phyloP scores from a whole-genome alignment of 2,113 vertebrate genomes.

The Prunella fulvescens region DNA sequence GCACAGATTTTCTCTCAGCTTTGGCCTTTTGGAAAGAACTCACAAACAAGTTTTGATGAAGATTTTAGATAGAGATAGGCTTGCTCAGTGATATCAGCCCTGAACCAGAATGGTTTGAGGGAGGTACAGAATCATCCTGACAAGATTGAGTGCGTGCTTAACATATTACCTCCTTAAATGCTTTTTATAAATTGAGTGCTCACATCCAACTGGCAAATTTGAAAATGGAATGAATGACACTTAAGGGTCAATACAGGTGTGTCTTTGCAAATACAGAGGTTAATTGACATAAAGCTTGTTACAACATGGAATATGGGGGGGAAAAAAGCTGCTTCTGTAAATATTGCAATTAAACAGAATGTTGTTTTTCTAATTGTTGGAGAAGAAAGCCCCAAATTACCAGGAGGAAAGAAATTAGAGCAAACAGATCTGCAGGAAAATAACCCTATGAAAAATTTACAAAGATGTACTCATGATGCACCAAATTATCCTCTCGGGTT shows the following conservation, averaged over 20 bases:
- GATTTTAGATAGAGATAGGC: neutral
- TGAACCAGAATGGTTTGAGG: neutral
- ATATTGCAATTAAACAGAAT: conserved; percentile 45
- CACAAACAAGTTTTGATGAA: neutral
- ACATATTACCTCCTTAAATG: neutral
- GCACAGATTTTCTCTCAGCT: neutral
- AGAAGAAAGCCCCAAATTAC: conserved; percentile 27
- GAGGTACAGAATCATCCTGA: neutral
- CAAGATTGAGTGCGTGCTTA: neutral
- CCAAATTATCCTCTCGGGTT: conserved; percentile 16
- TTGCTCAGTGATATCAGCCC: neutral
- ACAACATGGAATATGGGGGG: neutral
- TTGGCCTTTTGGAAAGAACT: conserved; percentile 12
- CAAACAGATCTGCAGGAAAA: conserved; percentile 23
- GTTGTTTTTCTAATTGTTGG: conserved; percentile 50
- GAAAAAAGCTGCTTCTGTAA: conserved; percentile 15
- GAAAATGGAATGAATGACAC: neutral
- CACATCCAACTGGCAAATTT: neutral
- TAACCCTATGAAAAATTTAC: conserved; percentile 35
- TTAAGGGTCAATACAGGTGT: neutral
- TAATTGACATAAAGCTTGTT: neutral
- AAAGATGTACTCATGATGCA: conserved; percentile 7
- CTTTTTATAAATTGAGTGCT: neutral
- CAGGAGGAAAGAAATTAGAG: conserved; percentile 39
- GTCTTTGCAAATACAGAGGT: neutral